phyloP scores from a whole-genome alignment of 2,888 invertebrate species.

The Poecilobothrus nobilitatus region DNA sequence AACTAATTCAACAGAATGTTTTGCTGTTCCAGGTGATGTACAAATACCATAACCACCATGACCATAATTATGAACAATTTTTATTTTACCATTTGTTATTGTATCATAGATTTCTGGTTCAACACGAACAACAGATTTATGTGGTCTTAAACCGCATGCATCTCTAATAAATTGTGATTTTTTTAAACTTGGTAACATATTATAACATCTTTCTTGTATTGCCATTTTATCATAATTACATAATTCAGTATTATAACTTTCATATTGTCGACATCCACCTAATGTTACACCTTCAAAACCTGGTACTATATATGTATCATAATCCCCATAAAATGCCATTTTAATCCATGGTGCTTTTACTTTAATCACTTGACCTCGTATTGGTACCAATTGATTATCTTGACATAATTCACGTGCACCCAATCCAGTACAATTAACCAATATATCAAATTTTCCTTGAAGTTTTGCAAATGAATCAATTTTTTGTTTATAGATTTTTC shows the following conservation, averaged over 20 bases:
- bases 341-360: slow-evolving; percentile 83
- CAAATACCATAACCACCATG: slow-evolving; percentile 92
- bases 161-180: slow-evolving; percentile 52
- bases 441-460: slow-evolving; percentile 53
- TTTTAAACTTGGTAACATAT: slow-evolving; percentile 62
- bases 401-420: slow-evolving; percentile 69
- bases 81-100: slow-evolving; percentile 43
- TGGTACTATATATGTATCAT: slow-evolving; percentile 79
- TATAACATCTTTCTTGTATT: slow-evolving; percentile 69
- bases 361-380: slow-evolving; percentile 76
- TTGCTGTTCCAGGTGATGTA: slow-evolving; percentile 78
- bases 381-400: slow-evolving; percentile 66
- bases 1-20: slow-evolving; percentile 63
- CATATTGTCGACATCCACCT: slow-evolving; percentile 79
- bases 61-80: slow-evolving; percentile 88
- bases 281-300: slow-evolving; percentile 64
- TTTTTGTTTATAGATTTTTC: slow-evolving; percentile 50
- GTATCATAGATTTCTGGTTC: slow-evolving; percentile 51
- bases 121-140: slow-evolving; percentile 63
- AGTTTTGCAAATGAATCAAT: slow-evolving; percentile 56
- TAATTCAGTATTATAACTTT: slow-evolving; percentile 59
- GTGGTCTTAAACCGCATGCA: slow-evolving; percentile 75
- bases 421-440: slow-evolving; percentile 80
- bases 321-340: slow-evolving; percentile 77
- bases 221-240: slow-evolving; percentile 64